phyloP scores from a whole-genome alignment of 1,140 invertebrate species.

The Eufriesea mexicana region DNA sequence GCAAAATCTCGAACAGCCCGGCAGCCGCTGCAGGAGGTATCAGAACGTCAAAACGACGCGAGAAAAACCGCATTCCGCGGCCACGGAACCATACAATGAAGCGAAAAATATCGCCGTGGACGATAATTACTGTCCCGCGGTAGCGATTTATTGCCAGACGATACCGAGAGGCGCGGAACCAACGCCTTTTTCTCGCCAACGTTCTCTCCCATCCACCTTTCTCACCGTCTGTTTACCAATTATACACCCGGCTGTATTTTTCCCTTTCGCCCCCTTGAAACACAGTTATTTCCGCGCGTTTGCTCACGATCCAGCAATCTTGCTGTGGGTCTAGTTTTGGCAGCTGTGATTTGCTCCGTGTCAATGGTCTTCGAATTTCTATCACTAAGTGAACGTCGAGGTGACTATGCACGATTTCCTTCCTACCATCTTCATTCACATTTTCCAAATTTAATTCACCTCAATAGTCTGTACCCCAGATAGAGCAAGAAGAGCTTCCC shows the following conservation, averaged over 20 bases:
- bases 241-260: background rate
- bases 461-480: too few relatives aligned
- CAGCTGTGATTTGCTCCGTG: background rate
- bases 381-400: too few relatives aligned
- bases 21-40: constrained; percentile 21
- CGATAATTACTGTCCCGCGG: constrained; percentile 44
- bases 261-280: background rate
- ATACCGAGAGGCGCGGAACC: background rate
- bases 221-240: constrained; percentile 7
- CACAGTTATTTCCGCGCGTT: background rate
- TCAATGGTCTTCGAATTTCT: too few relatives aligned
- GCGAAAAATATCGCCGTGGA: constrained; percentile 32
- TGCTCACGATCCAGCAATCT: background rate
- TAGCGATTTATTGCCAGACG: constrained; percentile 29
- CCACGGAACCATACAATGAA: constrained; percentile 4
- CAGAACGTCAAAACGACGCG: constrained; percentile 25
- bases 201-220: background rate
- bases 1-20: constrained; percentile 41
- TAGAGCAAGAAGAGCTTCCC: too few relatives aligned
- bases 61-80: constrained; percentile 42
- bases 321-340: background rate
- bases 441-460: too few relatives aligned
- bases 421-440: too few relatives aligned
- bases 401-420: too few relatives aligned
- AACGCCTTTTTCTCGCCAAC: background rate